Percentiles rank a stretch among this genome's conserved stretches.
Evolutionary conservation across 2,797 vertebrate genomes (phyloP).

Genomic region (Nothura maculosa): DNA sequence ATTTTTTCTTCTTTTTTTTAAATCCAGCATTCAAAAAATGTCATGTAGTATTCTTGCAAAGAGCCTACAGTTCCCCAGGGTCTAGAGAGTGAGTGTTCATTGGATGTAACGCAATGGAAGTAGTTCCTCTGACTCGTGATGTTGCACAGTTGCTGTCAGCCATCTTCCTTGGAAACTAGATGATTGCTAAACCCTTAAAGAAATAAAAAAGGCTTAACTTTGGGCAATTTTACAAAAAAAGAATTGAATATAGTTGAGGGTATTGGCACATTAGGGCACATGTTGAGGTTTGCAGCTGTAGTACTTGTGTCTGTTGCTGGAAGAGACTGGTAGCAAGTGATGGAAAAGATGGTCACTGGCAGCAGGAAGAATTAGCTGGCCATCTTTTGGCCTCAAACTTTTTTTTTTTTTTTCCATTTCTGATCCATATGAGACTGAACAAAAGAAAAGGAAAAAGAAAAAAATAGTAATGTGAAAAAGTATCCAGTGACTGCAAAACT

Average conservation of each 20-base stretch:
- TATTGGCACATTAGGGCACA: neutral
- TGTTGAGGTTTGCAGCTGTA: neutral
- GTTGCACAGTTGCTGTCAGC: accelerated
- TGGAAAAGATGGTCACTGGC: neutral
- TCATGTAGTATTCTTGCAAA: neutral
- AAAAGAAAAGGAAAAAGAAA: neutral
- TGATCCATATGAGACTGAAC: neutral
- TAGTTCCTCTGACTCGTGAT: accelerated
- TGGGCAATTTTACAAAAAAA: neutral
- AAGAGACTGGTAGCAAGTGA: neutral
- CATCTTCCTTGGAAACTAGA: accelerated
- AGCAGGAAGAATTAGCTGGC: neutral
- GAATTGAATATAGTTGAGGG: neutral
- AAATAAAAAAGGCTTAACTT: neutral
- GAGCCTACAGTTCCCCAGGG: neutral
- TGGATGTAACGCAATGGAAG: neutral
- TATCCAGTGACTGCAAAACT: neutral
- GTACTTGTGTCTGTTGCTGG: neutral
- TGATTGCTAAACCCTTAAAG: neutral
- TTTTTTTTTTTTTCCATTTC: neutral
- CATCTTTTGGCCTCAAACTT: neutral
- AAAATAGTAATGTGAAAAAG: accelerated
- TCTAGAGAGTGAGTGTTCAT: accelerated
- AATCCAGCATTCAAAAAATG: neutral
- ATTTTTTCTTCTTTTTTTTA: neutral